These are phyloP conservation scores for Octopus sinensis DNA, from an alignment of 1,140 invertebrate genomes.

Conservation along the genomic window DNA sequence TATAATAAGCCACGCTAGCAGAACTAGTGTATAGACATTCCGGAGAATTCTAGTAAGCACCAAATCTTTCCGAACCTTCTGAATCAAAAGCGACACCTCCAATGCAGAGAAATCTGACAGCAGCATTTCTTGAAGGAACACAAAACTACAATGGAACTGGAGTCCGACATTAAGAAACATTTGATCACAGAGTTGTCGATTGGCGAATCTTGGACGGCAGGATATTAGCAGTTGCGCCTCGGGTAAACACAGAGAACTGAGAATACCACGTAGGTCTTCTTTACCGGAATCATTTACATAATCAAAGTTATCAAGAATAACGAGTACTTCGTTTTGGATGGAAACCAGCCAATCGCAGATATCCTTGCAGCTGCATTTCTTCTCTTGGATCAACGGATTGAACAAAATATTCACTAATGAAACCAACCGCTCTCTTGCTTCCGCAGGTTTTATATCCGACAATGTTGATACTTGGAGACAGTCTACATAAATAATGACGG, in stretches of 20 bases:
- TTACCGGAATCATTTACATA: neutral
- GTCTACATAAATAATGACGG: constrained; percentile 2
- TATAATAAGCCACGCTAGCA: constrained; percentile 1
- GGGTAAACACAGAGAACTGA: neutral
- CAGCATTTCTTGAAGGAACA: neutral
- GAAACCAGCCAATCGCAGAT: constrained; percentile 10
- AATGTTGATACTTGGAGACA: neutral
- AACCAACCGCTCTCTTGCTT: neutral
- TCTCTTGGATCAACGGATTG: neutral
- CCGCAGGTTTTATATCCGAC: neutral
- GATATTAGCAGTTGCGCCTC: neutral
- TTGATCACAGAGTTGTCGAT: neutral
- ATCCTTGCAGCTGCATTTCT: neutral
- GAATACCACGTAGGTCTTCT: neutral
- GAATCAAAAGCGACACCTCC: neutral
- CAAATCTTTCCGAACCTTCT: neutral
- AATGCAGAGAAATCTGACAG: neutral
- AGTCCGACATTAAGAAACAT: constrained; percentile 1
- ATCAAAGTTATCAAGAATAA: constrained; percentile 12
- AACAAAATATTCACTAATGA: neutral
- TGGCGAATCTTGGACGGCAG: neutral
- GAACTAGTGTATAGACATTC: neutral
- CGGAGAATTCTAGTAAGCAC: neutral
- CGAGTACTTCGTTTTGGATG: neutral
- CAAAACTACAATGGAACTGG: neutral